These are phyloP conservation scores for Holotrichia oblita DNA, from an alignment of 1,140 invertebrate genomes.

Conservation along the genomic window DNA sequence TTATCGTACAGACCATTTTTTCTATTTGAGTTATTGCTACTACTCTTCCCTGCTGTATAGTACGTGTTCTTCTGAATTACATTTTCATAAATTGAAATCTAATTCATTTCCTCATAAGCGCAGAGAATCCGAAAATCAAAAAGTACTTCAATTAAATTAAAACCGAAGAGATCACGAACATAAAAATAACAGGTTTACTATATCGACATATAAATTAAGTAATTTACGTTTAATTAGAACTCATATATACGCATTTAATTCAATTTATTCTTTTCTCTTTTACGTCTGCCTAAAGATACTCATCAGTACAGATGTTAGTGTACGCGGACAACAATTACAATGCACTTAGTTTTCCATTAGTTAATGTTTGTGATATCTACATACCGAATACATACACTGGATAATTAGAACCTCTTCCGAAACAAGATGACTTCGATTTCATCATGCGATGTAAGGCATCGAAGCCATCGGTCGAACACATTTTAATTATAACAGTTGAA, in stretches of 20 bases:
- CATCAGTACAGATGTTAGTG: constrained; percentile 18
- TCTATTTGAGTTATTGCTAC: no score
- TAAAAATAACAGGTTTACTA: no score
- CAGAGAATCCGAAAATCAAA: no score
- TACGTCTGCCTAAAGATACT: not conserved
- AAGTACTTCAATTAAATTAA: no score
- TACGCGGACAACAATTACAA: constrained; percentile 23
- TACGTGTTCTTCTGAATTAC: no score
- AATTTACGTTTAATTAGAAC: not conserved
- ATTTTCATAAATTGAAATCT: no score
- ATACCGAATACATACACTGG: not conserved
- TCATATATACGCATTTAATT: not conserved
- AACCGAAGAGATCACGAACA: no score
- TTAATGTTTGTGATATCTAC: constrained; percentile 2
- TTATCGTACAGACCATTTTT: no score
- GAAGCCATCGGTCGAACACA: constrained; percentile 17
- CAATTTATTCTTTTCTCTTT: not conserved
- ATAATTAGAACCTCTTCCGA: constrained; percentile 24
- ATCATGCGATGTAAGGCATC: not conserved
- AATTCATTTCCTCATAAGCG: no score
- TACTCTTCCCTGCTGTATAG: no score
- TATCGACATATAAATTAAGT: not conserved
- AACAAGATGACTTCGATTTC: not conserved
- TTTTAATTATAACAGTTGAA: constrained; percentile 29
- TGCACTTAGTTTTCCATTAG: constrained; percentile 35